Evolutionary conservation across 1,140 invertebrate species (phyloP).

Genomic region (Helicoverpa zea): DNA sequence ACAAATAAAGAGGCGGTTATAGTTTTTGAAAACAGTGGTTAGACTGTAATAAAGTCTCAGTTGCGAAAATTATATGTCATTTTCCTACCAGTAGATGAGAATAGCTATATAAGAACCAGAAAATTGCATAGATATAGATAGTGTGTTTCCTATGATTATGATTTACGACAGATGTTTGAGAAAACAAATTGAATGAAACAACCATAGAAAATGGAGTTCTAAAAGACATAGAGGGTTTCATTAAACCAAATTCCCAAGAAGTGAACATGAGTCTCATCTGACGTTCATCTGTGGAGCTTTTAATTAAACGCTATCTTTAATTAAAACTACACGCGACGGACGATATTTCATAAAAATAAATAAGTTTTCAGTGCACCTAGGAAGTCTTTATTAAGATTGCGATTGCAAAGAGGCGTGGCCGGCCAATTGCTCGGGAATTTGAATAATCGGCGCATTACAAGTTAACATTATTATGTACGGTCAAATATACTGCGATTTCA

Average conservation of each 20-base stretch:
- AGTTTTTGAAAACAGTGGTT: conserved; percentile 16
- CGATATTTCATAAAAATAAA: conserved; percentile 80
- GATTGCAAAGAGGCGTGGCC: conserved; percentile 81
- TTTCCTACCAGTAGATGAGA: background rate
- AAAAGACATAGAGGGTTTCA: conserved; percentile 21
- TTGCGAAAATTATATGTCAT: conserved; percentile 12
- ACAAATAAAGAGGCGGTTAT: background rate
- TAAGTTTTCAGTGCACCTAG: conserved; percentile 77
- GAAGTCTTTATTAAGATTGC: conserved; percentile 86
- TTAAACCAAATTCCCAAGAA: conserved; percentile 28
- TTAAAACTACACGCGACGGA: conserved; percentile 72
- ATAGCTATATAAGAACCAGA: background rate
- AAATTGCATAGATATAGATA: background rate
- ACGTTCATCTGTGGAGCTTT: conserved; percentile 62
- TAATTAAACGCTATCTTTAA: conserved; percentile 83
- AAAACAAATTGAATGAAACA: conserved; percentile 31
- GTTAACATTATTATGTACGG: conserved; percentile 65
- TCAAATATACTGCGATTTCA: conserved; percentile 61
- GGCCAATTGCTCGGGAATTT: conserved; percentile 79
- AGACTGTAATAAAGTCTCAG: background rate
- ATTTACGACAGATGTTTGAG: conserved; percentile 23
- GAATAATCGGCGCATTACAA: conserved; percentile 80
- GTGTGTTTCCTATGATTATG: conserved; percentile 21
- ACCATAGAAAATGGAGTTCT: conserved; percentile 12
- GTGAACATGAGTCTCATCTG: conserved; percentile 64